Conservation (phyloP, 1,140 invertebrate species). For the Plodia interpunctella region DNA sequence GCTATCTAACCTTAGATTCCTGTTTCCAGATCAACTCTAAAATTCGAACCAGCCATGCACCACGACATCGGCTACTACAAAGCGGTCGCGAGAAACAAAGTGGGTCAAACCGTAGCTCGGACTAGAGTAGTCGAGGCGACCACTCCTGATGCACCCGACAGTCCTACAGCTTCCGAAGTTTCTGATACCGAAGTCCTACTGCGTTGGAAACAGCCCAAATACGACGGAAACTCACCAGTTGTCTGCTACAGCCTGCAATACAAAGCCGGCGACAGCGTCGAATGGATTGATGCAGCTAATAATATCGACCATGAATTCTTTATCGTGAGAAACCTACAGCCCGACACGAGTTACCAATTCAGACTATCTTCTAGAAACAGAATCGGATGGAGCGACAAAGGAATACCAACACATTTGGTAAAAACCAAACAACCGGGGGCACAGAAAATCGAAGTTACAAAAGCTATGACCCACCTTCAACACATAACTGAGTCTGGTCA, state of each 20-base stretch:
- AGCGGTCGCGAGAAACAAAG: slow-evolving; percentile 93
- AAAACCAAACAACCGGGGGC: slow-evolving; percentile 83
- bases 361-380: slow-evolving; percentile 92
- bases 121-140: slow-evolving; percentile 85
- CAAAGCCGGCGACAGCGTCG: slow-evolving; percentile 84
- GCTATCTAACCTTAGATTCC: too few species aligned
- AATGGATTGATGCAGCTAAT: slow-evolving; percentile 91
- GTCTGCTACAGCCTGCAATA: slow-evolving; percentile 91
- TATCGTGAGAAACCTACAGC: slow-evolving; percentile 86
- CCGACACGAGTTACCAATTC: slow-evolving; percentile 91
- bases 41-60: slow-evolving; percentile 84
- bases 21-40: slow-evolving; percentile 83
- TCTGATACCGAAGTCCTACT: slow-evolving; percentile 93
- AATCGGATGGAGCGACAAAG: slow-evolving; percentile 94
- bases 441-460: slow-evolving; percentile 84
- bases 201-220: slow-evolving; percentile 91
- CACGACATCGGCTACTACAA: slow-evolving; percentile 96
- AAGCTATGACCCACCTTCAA: slow-evolving; percentile 90
- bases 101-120: slow-evolving; percentile 86
- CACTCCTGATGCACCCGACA: slow-evolving; percentile 89
- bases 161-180: slow-evolving; percentile 88
- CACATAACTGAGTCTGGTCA: slow-evolving; percentile 88
- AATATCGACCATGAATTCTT: slow-evolving; percentile 97
- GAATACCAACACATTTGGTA: slow-evolving; percentile 83
- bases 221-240: slow-evolving; percentile 90